Evolutionary conservation across 2,888 invertebrate genomes (phyloP).

Genomic region (Lamellibrachia satsuma): DNA sequence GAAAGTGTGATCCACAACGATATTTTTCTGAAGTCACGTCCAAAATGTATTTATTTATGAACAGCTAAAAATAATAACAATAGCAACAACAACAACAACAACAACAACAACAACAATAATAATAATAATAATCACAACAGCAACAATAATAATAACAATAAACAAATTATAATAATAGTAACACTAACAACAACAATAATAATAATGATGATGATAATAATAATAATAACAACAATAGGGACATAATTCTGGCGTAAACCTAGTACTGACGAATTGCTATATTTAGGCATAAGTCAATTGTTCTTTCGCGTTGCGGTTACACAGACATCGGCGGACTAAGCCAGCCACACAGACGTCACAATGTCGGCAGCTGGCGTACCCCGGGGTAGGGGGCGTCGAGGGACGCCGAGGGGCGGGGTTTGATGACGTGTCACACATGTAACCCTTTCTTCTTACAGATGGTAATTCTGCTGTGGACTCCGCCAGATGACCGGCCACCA

Average conservation of each 20-base stretch:
- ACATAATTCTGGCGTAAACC: background rate
- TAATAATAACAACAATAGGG: too few species aligned
- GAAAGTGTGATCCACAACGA: background rate
- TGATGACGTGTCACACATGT: background rate
- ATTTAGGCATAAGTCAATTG: background rate
- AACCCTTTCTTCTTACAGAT: background rate
- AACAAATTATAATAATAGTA: too few species aligned
- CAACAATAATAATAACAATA: too few species aligned
- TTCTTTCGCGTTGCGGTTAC: background rate
- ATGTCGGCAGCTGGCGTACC: background rate
- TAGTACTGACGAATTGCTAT: background rate
- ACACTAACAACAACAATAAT: too few species aligned
- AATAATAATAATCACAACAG: too few species aligned
- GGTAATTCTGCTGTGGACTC: background rate
- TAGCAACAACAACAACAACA: background rate
- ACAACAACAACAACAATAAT: too few species aligned
- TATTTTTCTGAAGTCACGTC: background rate
- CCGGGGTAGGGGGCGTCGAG: conserved; percentile 6
- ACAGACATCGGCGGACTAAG: background rate
- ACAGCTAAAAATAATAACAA: background rate
- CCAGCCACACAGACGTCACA: background rate
- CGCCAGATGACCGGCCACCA: background rate
- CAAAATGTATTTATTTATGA: background rate
- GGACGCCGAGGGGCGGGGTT: background rate
- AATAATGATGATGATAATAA: too few species aligned